Evolutionary conservation across 1,140 invertebrate genomes (phyloP).

Genomic region (Gryllus bimaculatus): DNA sequence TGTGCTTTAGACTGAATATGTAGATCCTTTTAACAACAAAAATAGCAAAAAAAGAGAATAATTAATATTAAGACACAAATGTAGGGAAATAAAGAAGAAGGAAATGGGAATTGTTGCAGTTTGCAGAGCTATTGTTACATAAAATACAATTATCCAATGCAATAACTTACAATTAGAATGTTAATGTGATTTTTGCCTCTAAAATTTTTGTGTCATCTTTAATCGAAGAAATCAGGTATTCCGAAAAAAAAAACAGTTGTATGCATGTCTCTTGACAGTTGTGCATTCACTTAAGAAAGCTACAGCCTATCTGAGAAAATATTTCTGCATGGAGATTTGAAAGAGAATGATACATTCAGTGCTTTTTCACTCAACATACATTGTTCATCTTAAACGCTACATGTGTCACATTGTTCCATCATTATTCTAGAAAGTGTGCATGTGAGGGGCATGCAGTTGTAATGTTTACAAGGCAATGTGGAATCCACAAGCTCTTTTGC

Average conservation of each 20-base stretch:
- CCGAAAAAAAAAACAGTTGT: background rate
- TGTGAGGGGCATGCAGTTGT: background rate
- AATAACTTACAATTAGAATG: conserved; percentile 6
- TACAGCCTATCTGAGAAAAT: background rate
- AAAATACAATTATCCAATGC: conserved; percentile 5
- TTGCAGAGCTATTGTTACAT: background rate
- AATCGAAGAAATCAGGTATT: background rate
- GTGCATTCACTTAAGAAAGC: background rate
- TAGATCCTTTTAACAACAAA: background rate
- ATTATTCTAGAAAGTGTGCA: background rate
- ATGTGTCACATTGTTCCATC: background rate
- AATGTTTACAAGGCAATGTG: background rate
- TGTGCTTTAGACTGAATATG: conserved; percentile 1
- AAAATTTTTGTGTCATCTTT: background rate
- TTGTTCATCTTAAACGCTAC: background rate
- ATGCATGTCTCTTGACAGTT: background rate
- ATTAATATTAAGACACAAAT: background rate
- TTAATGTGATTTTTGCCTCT: conserved; percentile 5
- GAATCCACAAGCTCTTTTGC: background rate
- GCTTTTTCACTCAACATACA: background rate
- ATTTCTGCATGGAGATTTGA: background rate
- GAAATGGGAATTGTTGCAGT: background rate
- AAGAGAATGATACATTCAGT: background rate
- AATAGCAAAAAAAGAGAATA: background rate
- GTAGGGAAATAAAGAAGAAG: background rate